Conservation (phyloP, 2,888 invertebrate species). For the Drosophila mimetica region DNA sequence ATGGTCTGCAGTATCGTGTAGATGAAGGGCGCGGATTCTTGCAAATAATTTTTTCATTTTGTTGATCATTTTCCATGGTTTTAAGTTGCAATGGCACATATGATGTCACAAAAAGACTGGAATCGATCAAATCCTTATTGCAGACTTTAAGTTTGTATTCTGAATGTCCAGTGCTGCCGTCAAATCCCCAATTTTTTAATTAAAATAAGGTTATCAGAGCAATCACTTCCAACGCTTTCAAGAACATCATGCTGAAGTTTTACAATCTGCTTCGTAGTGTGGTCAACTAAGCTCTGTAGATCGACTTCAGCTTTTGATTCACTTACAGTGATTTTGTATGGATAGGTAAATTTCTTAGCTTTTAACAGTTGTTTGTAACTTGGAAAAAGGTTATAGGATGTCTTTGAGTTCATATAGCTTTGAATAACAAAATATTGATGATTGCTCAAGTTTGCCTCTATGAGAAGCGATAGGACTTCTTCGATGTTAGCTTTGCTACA, state of each 20-base stretch:
- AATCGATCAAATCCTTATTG: neutral
- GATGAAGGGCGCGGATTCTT: neutral
- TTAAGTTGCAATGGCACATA: neutral
- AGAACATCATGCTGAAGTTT: slow-evolving; percentile 8
- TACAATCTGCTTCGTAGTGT: neutral
- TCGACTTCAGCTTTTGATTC: slow-evolving; percentile 1
- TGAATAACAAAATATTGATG: neutral
- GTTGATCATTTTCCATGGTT: neutral
- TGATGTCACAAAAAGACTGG: neutral
- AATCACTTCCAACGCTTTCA: slow-evolving; percentile 12
- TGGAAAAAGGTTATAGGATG: neutral
- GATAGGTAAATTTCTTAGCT: no score
- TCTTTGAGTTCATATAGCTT: neutral
- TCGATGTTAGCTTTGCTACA: slow-evolving; percentile 14
- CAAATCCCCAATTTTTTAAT: no score
- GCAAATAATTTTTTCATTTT: neutral
- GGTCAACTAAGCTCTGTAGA: neutral
- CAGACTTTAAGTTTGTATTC: slow-evolving; percentile 5
- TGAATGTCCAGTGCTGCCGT: slow-evolving; percentile 2
- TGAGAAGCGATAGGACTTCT: slow-evolving; percentile 17
- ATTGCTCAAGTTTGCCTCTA: slow-evolving; percentile 17
- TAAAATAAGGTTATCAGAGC: slow-evolving; percentile 2
- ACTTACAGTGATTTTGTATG: no score
- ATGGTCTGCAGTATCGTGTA: neutral
- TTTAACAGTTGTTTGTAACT: neutral